Evolutionary conservation across 2,888 invertebrate species (phyloP).

Genomic region (Ctena decussata): DNA sequence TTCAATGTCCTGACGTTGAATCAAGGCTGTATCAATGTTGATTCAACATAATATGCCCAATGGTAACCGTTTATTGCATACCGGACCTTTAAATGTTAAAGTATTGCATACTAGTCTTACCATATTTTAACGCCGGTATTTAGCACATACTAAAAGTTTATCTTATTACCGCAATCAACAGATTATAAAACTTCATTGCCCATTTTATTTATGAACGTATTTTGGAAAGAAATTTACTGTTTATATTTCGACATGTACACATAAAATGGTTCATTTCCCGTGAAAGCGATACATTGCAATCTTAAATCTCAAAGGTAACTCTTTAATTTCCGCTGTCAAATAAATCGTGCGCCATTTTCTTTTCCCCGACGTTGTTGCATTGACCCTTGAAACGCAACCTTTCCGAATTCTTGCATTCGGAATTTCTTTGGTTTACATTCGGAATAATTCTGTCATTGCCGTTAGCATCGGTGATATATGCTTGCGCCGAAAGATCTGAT

Average conservation of each 20-base stretch:
- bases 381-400: neutral
- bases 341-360: neutral
- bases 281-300: neutral
- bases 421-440: neutral
- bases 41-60: no score
- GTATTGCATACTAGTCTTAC: neutral
- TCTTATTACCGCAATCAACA: neutral
- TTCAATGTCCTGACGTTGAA: no score
- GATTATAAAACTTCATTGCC: neutral
- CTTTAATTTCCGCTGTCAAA: neutral
- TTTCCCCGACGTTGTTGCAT: neutral
- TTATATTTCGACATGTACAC: neutral
- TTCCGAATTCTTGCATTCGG: neutral
- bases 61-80: no score
- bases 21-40: no score
- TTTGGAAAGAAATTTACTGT: neutral
- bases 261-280: neutral
- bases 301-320: neutral
- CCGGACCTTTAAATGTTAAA: no score
- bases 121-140: neutral
- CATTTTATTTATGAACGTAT: constrained; percentile 1
- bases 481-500: neutral
- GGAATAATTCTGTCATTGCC: neutral
- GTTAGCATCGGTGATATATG: neutral
- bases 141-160: constrained; percentile 4